Evolutionary conservation across 2,113 vertebrate species (phyloP), one percentile per base, ranked within the genome.

Genomic region (Salvator merianae): DNA sequence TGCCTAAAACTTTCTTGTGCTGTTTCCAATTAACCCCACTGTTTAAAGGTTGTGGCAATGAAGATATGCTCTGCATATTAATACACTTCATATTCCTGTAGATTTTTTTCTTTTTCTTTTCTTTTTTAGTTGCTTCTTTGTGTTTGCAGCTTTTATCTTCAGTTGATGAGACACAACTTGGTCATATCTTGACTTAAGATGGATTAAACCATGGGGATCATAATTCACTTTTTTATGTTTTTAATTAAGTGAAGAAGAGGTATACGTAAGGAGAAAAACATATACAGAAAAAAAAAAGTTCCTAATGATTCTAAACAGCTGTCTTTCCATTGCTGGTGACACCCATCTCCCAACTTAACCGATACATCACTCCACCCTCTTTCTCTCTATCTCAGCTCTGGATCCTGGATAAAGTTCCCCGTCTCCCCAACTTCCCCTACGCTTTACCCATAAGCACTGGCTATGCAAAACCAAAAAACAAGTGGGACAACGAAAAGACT

Each of bases 21-120:
- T 93, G 86, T 79, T 79, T 63, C 75, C 53, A 79, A 73, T 80
- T 92, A 93, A 93, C 93, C 88, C 79, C 47, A 40, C 55, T 73
- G 55, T 88, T 91, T 94, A 84, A 92, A 85, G 86, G 74, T 22
- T 82, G 28, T 78, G 69, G 16, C 82, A 43, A 89, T 63, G 63
- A 88, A 81, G 87, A 86, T 77, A 87, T 68, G 79, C 20, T 91
- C 88, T 88, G 84, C 84, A 92, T 92, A 82, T 88, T 87, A 90
- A 86, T 88, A 85, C 75, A 87, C 72, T 59, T 59, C 55, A 59
- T 59, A 59, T 59, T 84, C 34, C 88, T 77, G 72, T 78, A 70
- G 70, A 28, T 47, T 47, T 47, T 47, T 65, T 65, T 70, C 88
- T 81, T 65, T 83, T 91, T 53, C 0, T 65, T 83, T 91, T 53